phyloP scores from a whole-genome alignment of 2,888 invertebrate genomes.

The Spialia ferax region DNA sequence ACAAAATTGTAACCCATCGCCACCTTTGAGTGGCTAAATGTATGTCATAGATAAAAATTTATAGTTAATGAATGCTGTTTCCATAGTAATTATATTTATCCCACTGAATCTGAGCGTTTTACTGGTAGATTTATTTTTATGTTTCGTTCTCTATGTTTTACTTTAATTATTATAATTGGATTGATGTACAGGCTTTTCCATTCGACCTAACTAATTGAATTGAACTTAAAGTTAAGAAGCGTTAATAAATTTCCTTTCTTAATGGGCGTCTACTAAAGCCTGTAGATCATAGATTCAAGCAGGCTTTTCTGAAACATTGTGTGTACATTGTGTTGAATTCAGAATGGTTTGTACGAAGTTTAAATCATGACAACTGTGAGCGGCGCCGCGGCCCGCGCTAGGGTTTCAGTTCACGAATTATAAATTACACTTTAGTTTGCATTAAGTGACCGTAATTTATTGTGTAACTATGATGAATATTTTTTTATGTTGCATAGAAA shows the following conservation, averaged over 20 bases:
- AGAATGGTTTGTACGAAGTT: constrained; percentile 38
- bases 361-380: constrained; percentile 64
- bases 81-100: constrained; percentile 19
- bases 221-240: neutral
- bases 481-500: constrained; percentile 88
- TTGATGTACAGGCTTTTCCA: constrained; percentile 22
- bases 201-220: neutral
- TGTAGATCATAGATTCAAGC: constrained; percentile 11
- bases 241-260: too few species aligned
- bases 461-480: constrained; percentile 85
- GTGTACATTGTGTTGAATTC: constrained; percentile 26
- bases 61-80: constrained; percentile 36
- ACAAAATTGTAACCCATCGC: constrained; percentile 49
- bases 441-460: constrained; percentile 85
- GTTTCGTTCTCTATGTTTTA: constrained; percentile 26
- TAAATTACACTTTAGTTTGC: constrained; percentile 80
- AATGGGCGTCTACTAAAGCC: constrained; percentile 5
- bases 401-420: constrained; percentile 73
- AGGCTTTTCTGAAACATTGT: constrained; percentile 6
- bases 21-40: constrained; percentile 23
- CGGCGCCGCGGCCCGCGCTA: constrained; percentile 57
- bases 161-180: constrained; percentile 23
- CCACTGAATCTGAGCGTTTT: constrained; percentile 20
- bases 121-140: constrained; percentile 20
- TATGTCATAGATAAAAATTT: constrained; percentile 38